Base-by-base conservation (phyloP, 64 coral and sea anemone species). In the Hydrozoanthus tunicans region DNA sequence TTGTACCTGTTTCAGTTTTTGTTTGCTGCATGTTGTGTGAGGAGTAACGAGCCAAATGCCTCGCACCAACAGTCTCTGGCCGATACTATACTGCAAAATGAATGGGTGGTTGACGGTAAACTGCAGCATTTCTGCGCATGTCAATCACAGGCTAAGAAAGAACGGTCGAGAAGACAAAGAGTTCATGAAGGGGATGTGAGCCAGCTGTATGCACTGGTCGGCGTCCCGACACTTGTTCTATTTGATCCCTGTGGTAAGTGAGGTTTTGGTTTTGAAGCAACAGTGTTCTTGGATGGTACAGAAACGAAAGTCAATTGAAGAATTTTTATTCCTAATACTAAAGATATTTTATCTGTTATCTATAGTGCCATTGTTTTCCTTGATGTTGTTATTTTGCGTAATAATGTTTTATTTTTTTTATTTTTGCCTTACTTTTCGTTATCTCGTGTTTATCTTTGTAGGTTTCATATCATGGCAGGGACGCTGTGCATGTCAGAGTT, bases 51-150 rank as follows among this genome's bases (percentile, higher is more conserved):
- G 66, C 70, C 84, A 58, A 59, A 14, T 14, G 84, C 13, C 2
- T 73, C 84, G 25, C 84, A 88, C 68, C 56, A 55, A 15, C 15
- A 56, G 9, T 88, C 84, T 59, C 70, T 88, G 10, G 51, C n/a
- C 12, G 55, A 88, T 13, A 0, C 43, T 6, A 88, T 88, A 24
- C 59, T 6, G n/a, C 9, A 88, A 4, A 88, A 74, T 25, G 84
- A 69, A 14, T 88, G 68, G 84, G 55, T 23, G 59, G 6, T 73
- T 51, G 15, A 74, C 23, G 70, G 67, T 3, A 88, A 59, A 27
- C 53, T 88, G 11, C 84, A 88, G 56, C 84, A 88, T 14, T 88
- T 88, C 6, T 88, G 84, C 56, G 84, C 84, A 23, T 88, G 84
- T 56, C 84, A 88, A 43, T 58, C 84, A 26, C 54, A 88, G 10